Evolutionary conservation across 2,888 invertebrate genomes (phyloP), one percentile per base, ranked within the genome.

Genomic region (Aplocera efformata): DNA sequence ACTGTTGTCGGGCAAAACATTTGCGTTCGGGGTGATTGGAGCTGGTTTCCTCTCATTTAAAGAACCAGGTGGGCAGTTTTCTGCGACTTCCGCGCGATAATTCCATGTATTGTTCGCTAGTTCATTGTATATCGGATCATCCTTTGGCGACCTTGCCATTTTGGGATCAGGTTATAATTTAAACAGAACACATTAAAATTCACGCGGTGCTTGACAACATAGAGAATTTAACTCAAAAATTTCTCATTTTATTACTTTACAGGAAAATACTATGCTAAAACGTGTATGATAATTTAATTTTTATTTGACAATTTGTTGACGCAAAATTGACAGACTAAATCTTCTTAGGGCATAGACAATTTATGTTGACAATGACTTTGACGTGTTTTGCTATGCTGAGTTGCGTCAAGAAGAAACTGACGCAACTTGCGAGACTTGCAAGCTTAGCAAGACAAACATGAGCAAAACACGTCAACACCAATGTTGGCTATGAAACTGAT

Each of bases 131-230:
- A 79, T 73, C 53, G 82, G 75, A 72, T 86, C 84, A 75, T 88
- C 88, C 60, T 82, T 80, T 56, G 80, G 79, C 81, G 85, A 84
- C 82, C 88, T 88, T 82, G 86, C 84, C 88, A 89, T 89, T 72
- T 79, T 78, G 78, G 76, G 50, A 75, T 73, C 72, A 74, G 59
- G 62, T 67, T 62, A 63, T 48, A 60, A 53, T 58, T 48, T 60
- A 57, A 65, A 66, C 64, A 63, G 58, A 47, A 48, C 63, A 56
- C 67, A 69, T 67, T 46, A 54, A 66, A 46, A 60, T 50, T 56
- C 47, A 50, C 59, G 50, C 37, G 37, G 42, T 51, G 47, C 54
- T 58, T 51, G 44, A 52, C 36, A 51, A 61, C 56, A 47, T 52
- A 50, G 44, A 44, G 37, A 48, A 52, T 55, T 58, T 56, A 56